Evolutionary conservation across 2,797 vertebrate genomes (phyloP), one percentile per base, ranked within the genome.

Genomic region (Tokudaia muenninki): DNA sequence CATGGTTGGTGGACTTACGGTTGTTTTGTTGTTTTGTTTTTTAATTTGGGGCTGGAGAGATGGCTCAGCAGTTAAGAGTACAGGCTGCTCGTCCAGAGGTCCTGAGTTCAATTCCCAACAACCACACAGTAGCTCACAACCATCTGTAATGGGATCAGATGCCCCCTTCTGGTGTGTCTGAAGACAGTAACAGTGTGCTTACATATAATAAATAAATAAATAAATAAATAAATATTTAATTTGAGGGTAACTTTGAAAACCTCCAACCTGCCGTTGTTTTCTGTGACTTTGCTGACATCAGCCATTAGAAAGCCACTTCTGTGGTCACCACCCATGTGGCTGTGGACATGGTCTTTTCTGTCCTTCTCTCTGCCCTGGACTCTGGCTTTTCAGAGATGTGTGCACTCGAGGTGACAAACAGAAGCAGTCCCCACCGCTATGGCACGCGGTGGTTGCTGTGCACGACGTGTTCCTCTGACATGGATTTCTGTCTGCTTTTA

Each of bases 401-500:
- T 74, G 5, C n/a, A 9, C 7, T 41, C 0, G 2, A 57, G n/a
- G 7, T 12, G 29, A 22, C 29, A 44, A 92, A 74, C 31, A 86
- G 72, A 89, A 17, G 78, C 94, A 10, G 2, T 81, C 74, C 63
- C 26, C 63, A 55, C 47, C 41, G 6, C 21, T 21, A 31, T 14
- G 9, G 74, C 6, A 16, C 77, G 96, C 72, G 10, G 47, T 10
- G 7, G 37, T 90, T 14, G 26, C 61, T 80, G 74, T n/a, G 29
- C 67, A 44, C 19, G 50, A 24, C 1, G 1, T 22, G 2, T 37
- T 67, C 72, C 77, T 91, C 82, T 26, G 47, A 95, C 57, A 12
- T 29, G 92, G 34, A 44, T 97, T 92, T 50, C 88, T 90, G 1
- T 97, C 90, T 94, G 67, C 37, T 98, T 97, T 94, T 95, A 99